Conservation (phyloP, 2,113 vertebrate species). For the mouse (Mus musculus) region GRCm39 chr1:22142001-22142500, state of each 20-base stretch:
- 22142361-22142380: not conserved
- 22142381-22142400: constrained; percentile 18
- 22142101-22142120: constrained; percentile 64
- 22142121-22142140: constrained; percentile 46
- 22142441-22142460: constrained; percentile 24
- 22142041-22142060: constrained; percentile 64
- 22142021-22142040: constrained; percentile 59
- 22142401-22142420: not conserved
- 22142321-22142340: not conserved
- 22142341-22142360: not conserved
- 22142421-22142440: not conserved
- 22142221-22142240: not conserved
- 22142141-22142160: constrained; percentile 52
- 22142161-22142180: constrained; percentile 56
- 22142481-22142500: not conserved
- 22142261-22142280: not conserved
- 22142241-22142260: not conserved
- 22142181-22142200: constrained; percentile 30
- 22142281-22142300: constrained; percentile 40
- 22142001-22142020: constrained; percentile 54
- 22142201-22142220: constrained; percentile 1
- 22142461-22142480: not conserved
- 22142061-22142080: constrained; percentile 57
- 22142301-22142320: not conserved
- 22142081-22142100: constrained; percentile 45